Evolutionary conservation across 2,888 invertebrate genomes (phyloP), one percentile per base, ranked within the genome.

Genomic region (Odontothrips loti): DNA sequence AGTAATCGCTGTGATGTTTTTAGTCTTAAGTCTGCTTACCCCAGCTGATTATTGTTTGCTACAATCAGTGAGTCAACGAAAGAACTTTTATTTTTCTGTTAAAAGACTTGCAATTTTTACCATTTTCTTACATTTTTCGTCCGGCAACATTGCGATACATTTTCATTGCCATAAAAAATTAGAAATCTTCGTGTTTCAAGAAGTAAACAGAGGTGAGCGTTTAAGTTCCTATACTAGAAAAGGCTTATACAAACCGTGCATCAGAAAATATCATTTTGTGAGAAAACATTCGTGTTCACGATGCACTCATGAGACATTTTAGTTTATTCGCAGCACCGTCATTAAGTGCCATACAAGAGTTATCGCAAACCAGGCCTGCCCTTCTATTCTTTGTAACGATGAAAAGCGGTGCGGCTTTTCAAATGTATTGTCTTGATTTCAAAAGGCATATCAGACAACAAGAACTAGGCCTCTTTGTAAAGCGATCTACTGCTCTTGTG

Each of bases 11-110:
- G 68, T 75, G 68, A 75, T 75, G 68, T 75, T 75, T 75, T 12
- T 75, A 75, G 68, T 75, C 23, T 75, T 75, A 75, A 75, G 68
- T 75, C 27, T 12, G 68, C 68, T 75, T 75, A 27, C 68, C 68
- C 27, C 68, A 75, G 68, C 68, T 75, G 68, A 75, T 75, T 27
- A 75, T 27, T 75, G 12, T 10, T 27, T 75, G 17, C n/a, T 15
- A n/a, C n/a, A 20, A 0, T 17, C 17, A n/a, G 6, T 58, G 17
- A 58, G n/a, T 58, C 17, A 20, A 8, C 6, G 6, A n/a, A 20
- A 12, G n/a, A n/a, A n/a, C n/a, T 20, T 17, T 58, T 6, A 2
- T 58, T 15, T 17, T 17, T 58, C 15, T 58, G 51, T 20, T 10
- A 15, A 17, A 20, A 17, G 17, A n/a, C 15, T 58, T n/a, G 6